Evolutionary conservation across 2,113 vertebrate genomes (phyloP), one percentile per base, ranked within the genome.

Genomic region (Urocitellus parryii): DNA sequence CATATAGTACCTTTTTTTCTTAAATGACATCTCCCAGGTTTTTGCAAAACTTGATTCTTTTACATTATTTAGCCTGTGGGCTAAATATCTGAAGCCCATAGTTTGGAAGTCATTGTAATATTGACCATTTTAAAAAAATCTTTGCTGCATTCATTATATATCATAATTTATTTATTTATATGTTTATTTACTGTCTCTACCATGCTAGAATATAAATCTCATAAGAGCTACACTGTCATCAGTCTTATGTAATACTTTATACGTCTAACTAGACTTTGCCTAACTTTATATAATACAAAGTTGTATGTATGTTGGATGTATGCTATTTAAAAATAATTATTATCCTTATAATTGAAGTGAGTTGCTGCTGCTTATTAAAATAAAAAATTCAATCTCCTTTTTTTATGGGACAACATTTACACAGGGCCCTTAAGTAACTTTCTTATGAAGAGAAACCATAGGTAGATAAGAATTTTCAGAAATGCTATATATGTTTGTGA

Each of bases 1-100:
- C n/a, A 81, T 32, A 24, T 11, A 73, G 0, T 29, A 0, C 2
- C 17, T 0, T 1, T 34, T 48, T 74, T 29, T 6, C 18, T 56
- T 76, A n/a, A 83, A 37, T 61, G 25, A 82, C 18, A 17, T 14
- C 37, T 22, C 73, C 9, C 13, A 10, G 58, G 4, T 25, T 16
- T 83, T 58, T 73, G 22, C 32, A 86, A 80, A 94, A 24, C 39
- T 65, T 51, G 4, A 2, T 56, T 61, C 58, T n/a, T 79, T 88
- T 34, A 39, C 10, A 34, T 45, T 24, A 11, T 20, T 73, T 37
- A 51, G 5, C 27, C 18, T 34, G 10, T 61, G 24, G n/a, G 3
- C 6, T 74, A 20, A n/a, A 42, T 4, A 48, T 22, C 25, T 51
- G 72, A 93, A 34, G 17, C 65, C 6, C 7, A 22, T 14, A 16